Conservation (phyloP, 2,797 vertebrate genomes). For the Setipinna tenuifilis region DNA sequence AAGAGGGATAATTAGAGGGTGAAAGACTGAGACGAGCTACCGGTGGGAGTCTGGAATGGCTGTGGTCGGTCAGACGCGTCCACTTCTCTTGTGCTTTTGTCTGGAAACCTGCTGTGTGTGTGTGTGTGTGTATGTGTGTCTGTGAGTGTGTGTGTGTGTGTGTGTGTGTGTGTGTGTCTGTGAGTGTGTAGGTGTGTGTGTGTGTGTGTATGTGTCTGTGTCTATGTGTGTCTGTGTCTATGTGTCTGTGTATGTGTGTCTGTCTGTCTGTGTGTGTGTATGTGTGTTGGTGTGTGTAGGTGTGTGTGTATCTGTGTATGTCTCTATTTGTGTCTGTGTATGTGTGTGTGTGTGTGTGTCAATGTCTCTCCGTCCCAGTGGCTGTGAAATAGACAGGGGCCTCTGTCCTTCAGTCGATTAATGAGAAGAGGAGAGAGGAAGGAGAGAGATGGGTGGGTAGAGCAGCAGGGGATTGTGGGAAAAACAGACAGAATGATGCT, state of each 20-base stretch:
- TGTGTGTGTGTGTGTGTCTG: background rate
- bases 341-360: background rate
- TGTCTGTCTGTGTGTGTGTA: background rate
- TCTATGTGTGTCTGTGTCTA: background rate
- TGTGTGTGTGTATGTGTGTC: background rate
- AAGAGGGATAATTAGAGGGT: background rate
- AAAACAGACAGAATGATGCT: too few relatives aligned
- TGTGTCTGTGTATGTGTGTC: background rate
- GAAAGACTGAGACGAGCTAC: background rate
- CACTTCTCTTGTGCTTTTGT: background rate
- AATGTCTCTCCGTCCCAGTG: background rate
- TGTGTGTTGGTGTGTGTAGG: background rate
- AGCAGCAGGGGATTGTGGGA: background rate
- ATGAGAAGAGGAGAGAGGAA: background rate
- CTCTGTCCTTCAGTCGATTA: slow-evolving; percentile 13
- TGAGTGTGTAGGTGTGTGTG: background rate
- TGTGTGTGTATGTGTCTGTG: background rate
- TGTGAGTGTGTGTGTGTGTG: background rate
- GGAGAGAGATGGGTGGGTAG: background rate
- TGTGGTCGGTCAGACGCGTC: background rate
- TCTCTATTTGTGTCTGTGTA: background rate
- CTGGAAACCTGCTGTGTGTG: background rate
- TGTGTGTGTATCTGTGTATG: background rate
- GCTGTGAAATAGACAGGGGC: background rate
- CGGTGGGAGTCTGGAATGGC: background rate